phyloP scores from a whole-genome alignment of 2,888 invertebrate genomes.

The Drosophila hamatofila region DNA sequence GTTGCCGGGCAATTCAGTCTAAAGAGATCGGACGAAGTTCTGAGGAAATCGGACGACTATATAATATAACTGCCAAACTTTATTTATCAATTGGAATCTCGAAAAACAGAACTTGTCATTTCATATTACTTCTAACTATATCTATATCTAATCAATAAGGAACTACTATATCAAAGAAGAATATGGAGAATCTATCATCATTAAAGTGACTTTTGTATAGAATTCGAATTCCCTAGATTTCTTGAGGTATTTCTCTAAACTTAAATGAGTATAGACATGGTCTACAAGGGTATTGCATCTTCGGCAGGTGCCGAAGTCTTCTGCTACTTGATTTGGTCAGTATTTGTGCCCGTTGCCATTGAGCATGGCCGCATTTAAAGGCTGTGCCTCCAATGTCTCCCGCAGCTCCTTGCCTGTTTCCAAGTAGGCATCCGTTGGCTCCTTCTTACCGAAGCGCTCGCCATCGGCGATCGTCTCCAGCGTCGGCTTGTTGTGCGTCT shows the following conservation, averaged over 20 bases:
- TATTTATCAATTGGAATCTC: too few relatives aligned
- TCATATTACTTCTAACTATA: neutral
- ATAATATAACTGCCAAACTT: neutral
- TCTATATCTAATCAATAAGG: neutral
- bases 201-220: neutral
- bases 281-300: slow-evolving; percentile 16
- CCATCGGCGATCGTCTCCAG: slow-evolving; percentile 94
- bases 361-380: slow-evolving; percentile 55
- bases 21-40: too few relatives aligned
- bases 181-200: neutral
- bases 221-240: neutral
- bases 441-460: slow-evolving; percentile 87
- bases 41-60: neutral
- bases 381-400: slow-evolving; percentile 57
- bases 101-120: neutral
- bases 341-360: slow-evolving; percentile 48
- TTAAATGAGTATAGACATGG: neutral
- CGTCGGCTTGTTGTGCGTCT: slow-evolving; percentile 91
- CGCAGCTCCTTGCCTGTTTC: slow-evolving; percentile 66
- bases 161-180: neutral
- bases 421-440: slow-evolving; percentile 46
- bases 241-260: neutral
- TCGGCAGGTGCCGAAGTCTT: neutral
- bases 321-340: neutral
- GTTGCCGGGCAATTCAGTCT: neutral